Evolutionary conservation across 2,888 invertebrate genomes (phyloP), one percentile per base, ranked within the genome.

Genomic region (Gasteruption jaculator): DNA sequence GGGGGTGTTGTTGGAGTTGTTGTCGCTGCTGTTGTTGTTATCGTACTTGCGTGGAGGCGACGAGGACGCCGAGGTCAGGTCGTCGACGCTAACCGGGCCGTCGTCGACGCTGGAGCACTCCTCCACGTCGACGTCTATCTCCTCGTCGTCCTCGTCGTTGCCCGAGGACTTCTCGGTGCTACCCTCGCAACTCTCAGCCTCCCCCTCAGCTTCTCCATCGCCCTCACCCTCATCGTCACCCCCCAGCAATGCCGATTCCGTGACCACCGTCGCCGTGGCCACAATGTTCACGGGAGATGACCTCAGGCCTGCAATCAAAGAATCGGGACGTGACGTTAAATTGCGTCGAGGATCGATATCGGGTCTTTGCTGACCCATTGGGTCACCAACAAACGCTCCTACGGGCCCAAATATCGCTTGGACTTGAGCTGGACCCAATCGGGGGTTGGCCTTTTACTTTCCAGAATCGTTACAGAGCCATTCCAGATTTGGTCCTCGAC

Each of bases 91-190:
- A 11, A 64, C 47, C 4, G 71, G 63, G 1, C 73, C 71, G 31
- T 71, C 67, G 57, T 78, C 78, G 30, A 74, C 65, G 60, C 78
- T 78, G 52, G 77, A 77, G 58, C 77, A 78, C 63, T 78, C 77
- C 56, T 79, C 78, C 10, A 78, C 78, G 61, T 79, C 78, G 8
- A 78, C 77, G 60, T 78, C 78, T 24, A 77, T 71, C 51, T 76
- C 76, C 53, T 74, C 74, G 51, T 74, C 74, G 39, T 68, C 71
- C 24, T 73, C 72, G 4, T 71, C 73, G 22, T 59, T 61, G 19
- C 73, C 71, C 3, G 71, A 49, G 6, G 60, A 60, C 31, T 60
- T 60, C 12, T 77, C 76, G n/a, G 76, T 76, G 45, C 75, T 75
- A 25, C 76, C 68, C 51, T 73, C 73, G 51, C 72, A 73, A 51